Conservation (phyloP, 1,140 invertebrate species). For the Drosophila punjabiensis region DNA sequence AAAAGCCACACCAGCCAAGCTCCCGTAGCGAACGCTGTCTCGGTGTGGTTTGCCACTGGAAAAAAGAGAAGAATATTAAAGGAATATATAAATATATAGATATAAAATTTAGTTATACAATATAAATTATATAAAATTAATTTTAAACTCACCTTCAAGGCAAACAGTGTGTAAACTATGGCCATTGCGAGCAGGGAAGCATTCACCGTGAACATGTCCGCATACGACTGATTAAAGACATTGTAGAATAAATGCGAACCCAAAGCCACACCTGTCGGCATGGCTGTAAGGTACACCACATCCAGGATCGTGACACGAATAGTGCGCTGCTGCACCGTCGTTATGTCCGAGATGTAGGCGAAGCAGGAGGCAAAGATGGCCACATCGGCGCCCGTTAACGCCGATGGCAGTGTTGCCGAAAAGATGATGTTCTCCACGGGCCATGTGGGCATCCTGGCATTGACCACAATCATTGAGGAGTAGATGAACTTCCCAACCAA, state of each 20-base stretch:
- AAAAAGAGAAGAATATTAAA: background rate
- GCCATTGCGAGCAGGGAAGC: slow-evolving; percentile 87
- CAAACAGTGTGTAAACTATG: slow-evolving; percentile 88
- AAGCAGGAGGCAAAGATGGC: slow-evolving; percentile 91
- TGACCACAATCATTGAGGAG: slow-evolving; percentile 90
- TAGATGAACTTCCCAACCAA: slow-evolving; percentile 90
- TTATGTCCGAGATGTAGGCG: slow-evolving; percentile 91
- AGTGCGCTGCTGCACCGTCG: slow-evolving; percentile 88
- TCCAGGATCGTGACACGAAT: slow-evolving; percentile 91
- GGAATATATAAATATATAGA: background rate
- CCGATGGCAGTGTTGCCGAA: slow-evolving; percentile 90
- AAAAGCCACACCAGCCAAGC: slow-evolving; percentile 86
- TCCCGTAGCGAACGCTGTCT: slow-evolving; percentile 87
- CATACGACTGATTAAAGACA: slow-evolving; percentile 88
- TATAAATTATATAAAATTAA: background rate
- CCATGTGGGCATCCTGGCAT: slow-evolving; percentile 88
- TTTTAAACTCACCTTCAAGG: slow-evolving; percentile 69
- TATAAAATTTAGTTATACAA: background rate
- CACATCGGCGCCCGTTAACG: slow-evolving; percentile 90
- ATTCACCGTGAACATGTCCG: slow-evolving; percentile 90
- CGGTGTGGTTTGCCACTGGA: slow-evolving; percentile 88
- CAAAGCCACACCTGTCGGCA: slow-evolving; percentile 90
- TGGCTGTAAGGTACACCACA: slow-evolving; percentile 90
- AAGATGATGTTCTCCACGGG: slow-evolving; percentile 91
- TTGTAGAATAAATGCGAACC: slow-evolving; percentile 87